Base-by-base conservation (phyloP, 1,140 invertebrate species). In the Drosophila repleta region DNA sequence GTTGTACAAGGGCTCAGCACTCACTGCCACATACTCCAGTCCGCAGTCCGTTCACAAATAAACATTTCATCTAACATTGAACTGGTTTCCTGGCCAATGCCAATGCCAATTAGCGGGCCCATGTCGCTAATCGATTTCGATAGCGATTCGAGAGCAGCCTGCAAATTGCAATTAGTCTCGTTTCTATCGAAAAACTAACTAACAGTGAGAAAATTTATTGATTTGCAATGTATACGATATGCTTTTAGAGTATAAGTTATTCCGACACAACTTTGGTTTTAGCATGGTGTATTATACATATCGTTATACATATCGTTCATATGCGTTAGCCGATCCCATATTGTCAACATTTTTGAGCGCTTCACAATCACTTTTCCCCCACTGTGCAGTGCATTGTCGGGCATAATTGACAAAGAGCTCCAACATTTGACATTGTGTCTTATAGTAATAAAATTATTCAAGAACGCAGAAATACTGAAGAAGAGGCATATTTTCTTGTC, bases 381-480 rank as follows among this genome's bases (percentile, higher is more conserved):
- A 78, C 72, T 41, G 61, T 77, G 15, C 65, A 58, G 61, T 77
- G 15, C 65, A 58, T 55, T 57, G 74, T 39, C 48, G 46, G 53
- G 65, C 55, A 77, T 73, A 65, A 81, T 62, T 43, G 48, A 63
- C 24, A 63, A 63, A n/a, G n/a, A 41, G 52, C 45, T 70, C 57
- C 71, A 75, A 70, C 75, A 76, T 76, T 88, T 83, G 82, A 82
- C 83, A 88, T 75, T 70, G 75, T 87, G 83, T 79, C 79, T 83
- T 88, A 89, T 68, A 78, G 65, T 79, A 88, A 79, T 88, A 72
- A 82, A 88, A 83, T 87, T 83, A 83, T 88, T 76, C 82, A 88
- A 73, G 69, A 81, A 84, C 68, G 41, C 62, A 70, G 29, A 46
- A 56, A 71, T 43, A 53, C 52, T 63, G 26, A 43, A 39, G 39